phyloP scores from a whole-genome alignment of 2,113 vertebrate species.

The Ivindomyrus marchei region DNA sequence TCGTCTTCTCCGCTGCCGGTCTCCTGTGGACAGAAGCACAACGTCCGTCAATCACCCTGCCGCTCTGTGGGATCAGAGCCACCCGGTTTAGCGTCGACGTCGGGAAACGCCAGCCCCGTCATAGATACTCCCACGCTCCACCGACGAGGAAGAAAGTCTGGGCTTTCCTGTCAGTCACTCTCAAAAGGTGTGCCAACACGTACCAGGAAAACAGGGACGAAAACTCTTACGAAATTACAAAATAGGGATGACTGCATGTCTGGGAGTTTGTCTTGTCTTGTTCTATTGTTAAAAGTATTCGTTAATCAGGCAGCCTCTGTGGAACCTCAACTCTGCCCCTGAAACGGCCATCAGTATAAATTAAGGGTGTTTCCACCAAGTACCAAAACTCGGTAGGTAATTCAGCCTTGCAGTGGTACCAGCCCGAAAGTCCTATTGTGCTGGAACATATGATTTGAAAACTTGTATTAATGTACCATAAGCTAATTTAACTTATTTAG shows the following conservation, averaged over 20 bases:
- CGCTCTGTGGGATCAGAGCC: not conserved
- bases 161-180: not conserved
- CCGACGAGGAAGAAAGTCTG: not conserved
- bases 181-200: not conserved
- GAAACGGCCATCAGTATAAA: not conserved
- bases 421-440: not conserved
- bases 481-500: not conserved
- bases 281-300: not conserved
- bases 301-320: not conserved
- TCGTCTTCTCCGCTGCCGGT: slow-evolving; percentile 91
- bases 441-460: not conserved
- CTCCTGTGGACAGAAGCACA: slow-evolving; percentile 60
- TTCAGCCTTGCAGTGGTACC: not conserved
- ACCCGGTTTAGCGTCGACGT: not conserved
- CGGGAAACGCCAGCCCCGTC: not conserved
- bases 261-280: not conserved
- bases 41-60: not conserved
- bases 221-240: not conserved
- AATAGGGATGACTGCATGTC: not conserved
- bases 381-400: not conserved
- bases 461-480: not conserved
- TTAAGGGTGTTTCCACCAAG: not conserved
- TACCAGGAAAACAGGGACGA: not conserved
- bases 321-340: not conserved
- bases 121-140: not conserved